Conservation (phyloP, 2,113 vertebrate genomes). For the Bostrychus sinensis region DNA sequence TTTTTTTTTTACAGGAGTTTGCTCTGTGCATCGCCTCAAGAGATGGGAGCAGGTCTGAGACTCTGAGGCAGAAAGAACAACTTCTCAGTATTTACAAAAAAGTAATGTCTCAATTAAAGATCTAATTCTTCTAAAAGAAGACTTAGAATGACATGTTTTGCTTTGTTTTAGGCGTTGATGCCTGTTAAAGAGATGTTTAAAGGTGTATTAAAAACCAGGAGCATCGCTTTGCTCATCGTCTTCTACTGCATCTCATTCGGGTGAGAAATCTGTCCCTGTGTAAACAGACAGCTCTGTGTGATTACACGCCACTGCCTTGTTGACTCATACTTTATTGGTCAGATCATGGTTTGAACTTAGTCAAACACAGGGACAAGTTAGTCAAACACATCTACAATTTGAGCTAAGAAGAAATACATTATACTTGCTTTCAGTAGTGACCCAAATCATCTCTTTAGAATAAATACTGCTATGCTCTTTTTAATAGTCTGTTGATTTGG, state of each 20-base stretch:
- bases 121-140: too few species aligned
- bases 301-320: not conserved
- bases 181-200: conserved; percentile 71
- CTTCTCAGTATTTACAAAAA: conserved; percentile 42
- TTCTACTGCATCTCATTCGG: conserved; percentile 83
- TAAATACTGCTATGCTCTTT: too few species aligned
- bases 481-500: too few species aligned
- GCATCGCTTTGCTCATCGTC: conserved; percentile 66
- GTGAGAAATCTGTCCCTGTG: conserved; percentile 50
- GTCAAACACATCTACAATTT: too few species aligned
- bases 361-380: too few species aligned
- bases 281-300: not conserved
- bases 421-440: too few species aligned
- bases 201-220: conserved; percentile 54
- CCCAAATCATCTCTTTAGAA: too few species aligned
- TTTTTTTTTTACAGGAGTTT: conserved; percentile 50
- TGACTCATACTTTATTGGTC: not conserved
- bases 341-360: not conserved
- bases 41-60: not conserved
- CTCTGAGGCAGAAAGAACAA: not conserved
- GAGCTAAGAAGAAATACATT: too few species aligned
- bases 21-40: conserved; percentile 30
- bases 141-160: not conserved
- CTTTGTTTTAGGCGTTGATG: conserved; percentile 49
- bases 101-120: conserved; percentile 31